phyloP scores from a whole-genome alignment of 2,888 invertebrate genomes.

The Polydesmus complanatus region DNA sequence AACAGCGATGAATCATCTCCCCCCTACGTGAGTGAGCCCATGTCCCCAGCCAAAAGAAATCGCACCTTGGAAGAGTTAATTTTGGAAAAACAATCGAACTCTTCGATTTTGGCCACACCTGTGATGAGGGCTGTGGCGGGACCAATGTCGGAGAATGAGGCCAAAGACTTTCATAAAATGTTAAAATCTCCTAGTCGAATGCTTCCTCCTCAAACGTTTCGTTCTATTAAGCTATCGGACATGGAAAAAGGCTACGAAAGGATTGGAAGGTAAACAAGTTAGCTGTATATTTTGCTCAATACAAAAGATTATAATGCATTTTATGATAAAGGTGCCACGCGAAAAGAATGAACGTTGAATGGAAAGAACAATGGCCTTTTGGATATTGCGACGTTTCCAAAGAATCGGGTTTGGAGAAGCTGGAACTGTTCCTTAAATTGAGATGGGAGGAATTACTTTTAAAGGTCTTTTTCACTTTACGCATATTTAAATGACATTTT shows the following conservation, averaged over 20 bases:
- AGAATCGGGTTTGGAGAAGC: conserved; percentile 51
- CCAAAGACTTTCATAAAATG: background rate
- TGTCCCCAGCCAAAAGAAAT: conserved; percentile 41
- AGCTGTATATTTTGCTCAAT: background rate
- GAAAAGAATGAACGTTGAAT: conserved; percentile 54
- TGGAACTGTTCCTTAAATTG: conserved; percentile 58
- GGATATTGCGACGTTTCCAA: conserved; percentile 62
- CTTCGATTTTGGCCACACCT: conserved; percentile 22
- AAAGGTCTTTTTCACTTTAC: background rate
- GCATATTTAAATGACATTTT: no score
- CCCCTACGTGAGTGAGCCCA: conserved; percentile 63
- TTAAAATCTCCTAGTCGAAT: background rate
- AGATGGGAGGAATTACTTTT: conserved; percentile 34
- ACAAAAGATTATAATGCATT: no score
- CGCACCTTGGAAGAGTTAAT: conserved; percentile 5
- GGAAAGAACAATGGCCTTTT: conserved; percentile 91
- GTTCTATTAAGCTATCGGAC: conserved; percentile 44
- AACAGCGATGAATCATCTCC: conserved; percentile 57
- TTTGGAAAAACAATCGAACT: background rate
- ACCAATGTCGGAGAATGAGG: conserved; percentile 56
- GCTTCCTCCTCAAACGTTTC: conserved; percentile 10
- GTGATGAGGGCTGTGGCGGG: conserved; percentile 63
- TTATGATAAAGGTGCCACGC: conserved; percentile 39
- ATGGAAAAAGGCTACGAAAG: conserved; percentile 76
- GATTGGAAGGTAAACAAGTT: conserved; percentile 48